phyloP scores from a whole-genome alignment of 2,113 vertebrate species.

The Arizona elegans region DNA sequence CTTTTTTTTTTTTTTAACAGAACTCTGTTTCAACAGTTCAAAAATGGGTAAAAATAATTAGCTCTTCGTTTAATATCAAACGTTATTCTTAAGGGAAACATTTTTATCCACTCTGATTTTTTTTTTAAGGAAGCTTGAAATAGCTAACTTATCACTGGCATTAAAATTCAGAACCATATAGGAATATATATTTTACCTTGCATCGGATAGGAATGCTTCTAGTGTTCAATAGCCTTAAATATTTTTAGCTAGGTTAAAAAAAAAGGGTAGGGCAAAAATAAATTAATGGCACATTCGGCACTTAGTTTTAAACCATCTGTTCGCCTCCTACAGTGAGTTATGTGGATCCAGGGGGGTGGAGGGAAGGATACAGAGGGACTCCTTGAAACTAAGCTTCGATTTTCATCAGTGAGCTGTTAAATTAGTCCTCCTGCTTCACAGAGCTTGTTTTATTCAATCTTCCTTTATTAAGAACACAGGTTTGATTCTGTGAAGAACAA shows the following conservation, averaged over 20 bases:
- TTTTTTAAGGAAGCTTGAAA: slow-evolving; percentile 34
- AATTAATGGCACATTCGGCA: slow-evolving; percentile 64
- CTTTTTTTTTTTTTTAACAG: neutral
- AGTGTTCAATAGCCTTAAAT: slow-evolving; percentile 51
- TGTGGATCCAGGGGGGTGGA: slow-evolving; percentile 19
- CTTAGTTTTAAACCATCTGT: slow-evolving; percentile 54
- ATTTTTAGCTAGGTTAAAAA: slow-evolving; percentile 44
- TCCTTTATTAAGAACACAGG: slow-evolving; percentile 69
- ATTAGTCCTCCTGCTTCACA: slow-evolving; percentile 49
- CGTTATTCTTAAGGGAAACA: slow-evolving; percentile 12
- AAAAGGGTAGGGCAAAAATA: slow-evolving; percentile 39
- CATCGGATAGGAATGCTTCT: slow-evolving; percentile 50
- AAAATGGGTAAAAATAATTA: neutral
- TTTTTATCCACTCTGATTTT: neutral
- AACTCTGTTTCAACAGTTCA: neutral
- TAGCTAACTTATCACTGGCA: slow-evolving; percentile 39
- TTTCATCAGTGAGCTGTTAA: slow-evolving; percentile 65
- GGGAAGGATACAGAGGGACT: neutral
- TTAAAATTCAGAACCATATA: neutral
- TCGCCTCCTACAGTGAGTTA: slow-evolving; percentile 54
- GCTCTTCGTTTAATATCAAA: neutral
- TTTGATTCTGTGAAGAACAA: slow-evolving; percentile 67
- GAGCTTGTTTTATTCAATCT: slow-evolving; percentile 64
- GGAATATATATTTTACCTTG: slow-evolving; percentile 1
- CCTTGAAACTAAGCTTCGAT: slow-evolving; percentile 40